A percentile compares a stretch with the other conserved stretches of the same genome.
phyloP scores from a whole-genome alignment of 2,797 vertebrate genomes.

The Oreonectes daqikongensis region DNA sequence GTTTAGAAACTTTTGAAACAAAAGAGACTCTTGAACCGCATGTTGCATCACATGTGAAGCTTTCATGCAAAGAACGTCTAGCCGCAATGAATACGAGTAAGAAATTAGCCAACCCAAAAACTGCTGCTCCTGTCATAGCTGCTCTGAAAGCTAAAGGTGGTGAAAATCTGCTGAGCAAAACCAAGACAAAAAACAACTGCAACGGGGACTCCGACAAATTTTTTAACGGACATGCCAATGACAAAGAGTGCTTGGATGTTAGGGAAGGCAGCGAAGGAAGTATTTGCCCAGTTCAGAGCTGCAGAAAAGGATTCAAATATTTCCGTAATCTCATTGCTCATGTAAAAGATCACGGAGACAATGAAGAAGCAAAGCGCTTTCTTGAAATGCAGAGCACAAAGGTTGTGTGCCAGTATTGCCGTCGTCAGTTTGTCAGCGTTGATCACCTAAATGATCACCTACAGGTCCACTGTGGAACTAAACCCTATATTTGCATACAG shows the following conservation, averaged over 20 bases:
- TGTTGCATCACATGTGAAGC: conserved; percentile 93
- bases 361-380: conserved; percentile 91
- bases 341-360: conserved; percentile 88
- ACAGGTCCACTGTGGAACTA: conserved; percentile 94
- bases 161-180: conserved; percentile 78
- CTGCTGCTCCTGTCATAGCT: conserved; percentile 68
- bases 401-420: conserved; percentile 97
- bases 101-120: conserved; percentile 83
- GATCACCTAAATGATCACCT: conserved; percentile 95
- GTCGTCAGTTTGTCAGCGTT: conserved; percentile 92
- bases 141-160: conserved; percentile 75
- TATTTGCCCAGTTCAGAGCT: conserved; percentile 81
- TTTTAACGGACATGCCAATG: conserved; percentile 74
- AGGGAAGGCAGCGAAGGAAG: conserved; percentile 76
- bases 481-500: conserved; percentile 97
- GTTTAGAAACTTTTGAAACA: conserved; percentile 88
- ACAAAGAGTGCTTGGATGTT: conserved; percentile 58
- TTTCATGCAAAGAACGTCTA: conserved; percentile 92
- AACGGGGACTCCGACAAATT: conserved; percentile 76
- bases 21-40: conserved; percentile 94
- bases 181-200: conserved; percentile 83
- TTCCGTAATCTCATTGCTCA: conserved; percentile 95
- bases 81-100: conserved; percentile 91
- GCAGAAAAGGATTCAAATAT: conserved; percentile 93
- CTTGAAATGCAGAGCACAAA: conserved; percentile 97